Evolutionary conservation across 2,797 vertebrate genomes (phyloP).

Genomic region (Meda fulgida): DNA sequence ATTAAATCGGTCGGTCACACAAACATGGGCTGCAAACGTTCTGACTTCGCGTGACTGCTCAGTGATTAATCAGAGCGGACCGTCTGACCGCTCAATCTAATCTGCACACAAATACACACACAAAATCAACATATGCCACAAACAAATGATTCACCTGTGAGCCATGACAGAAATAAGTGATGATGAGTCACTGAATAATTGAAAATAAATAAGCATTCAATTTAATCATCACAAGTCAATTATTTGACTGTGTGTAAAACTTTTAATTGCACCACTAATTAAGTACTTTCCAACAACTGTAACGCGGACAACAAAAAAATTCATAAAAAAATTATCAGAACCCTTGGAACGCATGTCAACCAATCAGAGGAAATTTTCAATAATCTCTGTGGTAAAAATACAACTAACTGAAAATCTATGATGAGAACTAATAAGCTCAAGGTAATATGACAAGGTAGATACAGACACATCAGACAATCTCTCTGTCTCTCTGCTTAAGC

Average conservation of each 20-base stretch:
- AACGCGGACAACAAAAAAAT: neutral
- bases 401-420: neutral
- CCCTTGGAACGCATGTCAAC: neutral
- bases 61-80: conserved; percentile 32
- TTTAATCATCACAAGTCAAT: neutral
- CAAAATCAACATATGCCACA: conserved; percentile 24
- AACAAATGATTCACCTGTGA: neutral
- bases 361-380: neutral
- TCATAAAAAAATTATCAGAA: neutral
- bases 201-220: neutral
- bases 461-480: conserved; percentile 26
- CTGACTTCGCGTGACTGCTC: conserved; percentile 16
- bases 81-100: conserved; percentile 29
- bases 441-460: neutral
- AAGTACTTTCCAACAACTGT: neutral
- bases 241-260: neutral
- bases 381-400: neutral
- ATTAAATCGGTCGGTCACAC: conserved; percentile 36
- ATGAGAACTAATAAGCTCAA: conserved; percentile 1
- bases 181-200: neutral
- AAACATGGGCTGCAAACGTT: conserved; percentile 22
- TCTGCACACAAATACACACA: conserved; percentile 27
- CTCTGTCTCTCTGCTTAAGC: conserved; percentile 30
- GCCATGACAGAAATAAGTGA: neutral
- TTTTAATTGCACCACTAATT: neutral